Evolutionary conservation across 64 coral and sea anemone species (phyloP).

Genomic region (Cladopsammia gracilis): DNA sequence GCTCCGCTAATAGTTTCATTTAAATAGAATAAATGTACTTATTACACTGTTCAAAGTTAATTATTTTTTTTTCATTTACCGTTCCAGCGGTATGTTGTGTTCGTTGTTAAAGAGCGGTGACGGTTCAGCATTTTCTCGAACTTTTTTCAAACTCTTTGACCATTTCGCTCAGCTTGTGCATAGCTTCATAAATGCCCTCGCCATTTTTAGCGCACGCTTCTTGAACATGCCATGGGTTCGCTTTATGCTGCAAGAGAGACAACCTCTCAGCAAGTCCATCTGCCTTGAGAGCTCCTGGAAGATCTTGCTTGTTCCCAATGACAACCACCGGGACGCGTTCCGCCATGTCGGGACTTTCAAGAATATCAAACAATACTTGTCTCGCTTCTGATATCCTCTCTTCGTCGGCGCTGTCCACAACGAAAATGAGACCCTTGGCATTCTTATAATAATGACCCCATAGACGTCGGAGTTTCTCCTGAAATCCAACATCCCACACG

Average conservation of each 20-base stretch:
- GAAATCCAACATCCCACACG: conserved; percentile 93
- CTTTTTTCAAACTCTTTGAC: conserved; percentile 84
- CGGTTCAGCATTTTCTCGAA: conserved; percentile 3
- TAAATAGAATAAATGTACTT: no score
- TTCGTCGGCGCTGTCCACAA: conserved; percentile 85
- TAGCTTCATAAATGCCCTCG: conserved; percentile 85
- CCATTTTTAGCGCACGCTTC: conserved; percentile 81
- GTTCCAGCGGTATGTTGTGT: no score
- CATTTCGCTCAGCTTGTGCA: conserved; percentile 83
- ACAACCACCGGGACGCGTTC: conserved; percentile 82
- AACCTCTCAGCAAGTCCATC: conserved; percentile 63
- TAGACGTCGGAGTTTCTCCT: conserved; percentile 85
- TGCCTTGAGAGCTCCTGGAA: conserved; percentile 74
- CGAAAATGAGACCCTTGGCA: conserved; percentile 82
- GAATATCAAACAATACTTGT: conserved; percentile 66
- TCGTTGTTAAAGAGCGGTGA: no score
- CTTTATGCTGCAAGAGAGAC: conserved; percentile 62
- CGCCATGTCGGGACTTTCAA: conserved; percentile 68
- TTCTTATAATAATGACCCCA: conserved; percentile 95
- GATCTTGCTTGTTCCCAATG: conserved; percentile 93
- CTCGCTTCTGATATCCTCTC: conserved; percentile 76
- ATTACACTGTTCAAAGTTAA: no score
- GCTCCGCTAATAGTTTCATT: no score
- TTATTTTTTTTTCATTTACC: no score
- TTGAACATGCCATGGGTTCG: conserved; percentile 85